Base-by-base conservation (phyloP, 2,888 invertebrate genomes). In the Gibbula magus region DNA sequence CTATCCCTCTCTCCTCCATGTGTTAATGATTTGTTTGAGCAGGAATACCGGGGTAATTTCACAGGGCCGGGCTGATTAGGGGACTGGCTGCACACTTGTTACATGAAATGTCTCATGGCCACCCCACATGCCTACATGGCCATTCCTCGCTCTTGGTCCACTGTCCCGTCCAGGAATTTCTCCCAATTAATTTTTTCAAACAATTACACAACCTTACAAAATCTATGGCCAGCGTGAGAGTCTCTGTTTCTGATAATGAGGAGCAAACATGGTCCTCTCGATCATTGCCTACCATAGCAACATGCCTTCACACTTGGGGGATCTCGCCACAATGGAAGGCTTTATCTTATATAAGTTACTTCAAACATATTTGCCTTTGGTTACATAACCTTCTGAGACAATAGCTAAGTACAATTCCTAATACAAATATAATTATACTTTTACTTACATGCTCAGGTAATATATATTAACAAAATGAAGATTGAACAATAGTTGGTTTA, bases 21-120 rank as follows among this genome's bases (percentile, higher is more conserved):
- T 81, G 81, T 79, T 81, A 79, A 81, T 81, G 81, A 81, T 81
- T 81, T 81, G 81, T 79, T 73, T 78, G 70, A 52, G 29, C 56
- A 78, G 75, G 73, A 66, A 74, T 52, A 32, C 74, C 75, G 77
- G 56, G 51, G 77, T 77, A 70, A 77, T 56, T 77, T 80, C 61
- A 29, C 80, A 39, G 77, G 52, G 61, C 75, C 56, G 45, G 74
- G 29, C 74, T 79, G 61, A 79, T 61, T 74, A 79, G 22, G 25
- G 70, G 35, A 18, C 70, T n/a, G 16, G 3, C 35, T 29, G 13
- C 16, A 70, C 70, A 70, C 70, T 70, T 32, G 70, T 70, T 70
- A 32, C 35, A 70, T 70, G 70, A 70, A 56, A 70, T 70, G 70
- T 39, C 70, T 70, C 70, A 39, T 39, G 32, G 32, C 20, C 39